Percentiles rank a stretch among this genome's conserved stretches.
phyloP scores from a whole-genome alignment of 2,888 invertebrate species.

The Escarpia spicata region DNA sequence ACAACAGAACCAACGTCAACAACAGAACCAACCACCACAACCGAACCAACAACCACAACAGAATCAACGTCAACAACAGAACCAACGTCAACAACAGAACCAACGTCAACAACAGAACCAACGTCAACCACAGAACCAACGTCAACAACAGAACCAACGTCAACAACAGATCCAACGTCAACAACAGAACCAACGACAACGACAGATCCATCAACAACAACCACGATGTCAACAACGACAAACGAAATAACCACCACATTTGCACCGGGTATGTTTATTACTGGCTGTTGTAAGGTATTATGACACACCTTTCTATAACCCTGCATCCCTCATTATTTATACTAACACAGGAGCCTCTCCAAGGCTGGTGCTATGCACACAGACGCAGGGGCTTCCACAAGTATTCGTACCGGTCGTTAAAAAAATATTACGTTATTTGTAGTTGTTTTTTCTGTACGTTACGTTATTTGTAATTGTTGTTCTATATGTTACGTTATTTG shows the following conservation, averaged over 20 bases:
- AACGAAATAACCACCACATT: background rate
- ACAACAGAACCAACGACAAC: too few species aligned
- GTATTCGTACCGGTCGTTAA: too few species aligned
- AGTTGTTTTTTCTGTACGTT: too few species aligned
- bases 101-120: background rate
- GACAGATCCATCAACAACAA: too few species aligned
- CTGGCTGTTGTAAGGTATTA: background rate
- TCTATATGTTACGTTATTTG: too few species aligned
- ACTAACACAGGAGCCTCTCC: too few species aligned
- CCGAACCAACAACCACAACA: background rate
- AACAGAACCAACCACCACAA: background rate
- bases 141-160: background rate
- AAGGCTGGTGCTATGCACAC: too few species aligned
- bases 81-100: background rate
- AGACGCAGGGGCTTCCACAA: too few species aligned
- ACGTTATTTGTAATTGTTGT: too few species aligned
- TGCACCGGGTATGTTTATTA: background rate
- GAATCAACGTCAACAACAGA: background rate
- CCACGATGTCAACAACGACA: too few species aligned
- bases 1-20: background rate
- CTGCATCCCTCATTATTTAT: background rate
- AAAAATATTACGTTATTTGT: too few species aligned
- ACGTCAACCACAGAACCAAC: background rate
- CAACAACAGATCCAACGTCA: too few species aligned
- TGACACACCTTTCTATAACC: background rate